A percentile compares a stretch with the other conserved stretches of the same genome.
Conservation (phyloP, 2,113 vertebrate genomes). For the Fulica atra region DNA sequence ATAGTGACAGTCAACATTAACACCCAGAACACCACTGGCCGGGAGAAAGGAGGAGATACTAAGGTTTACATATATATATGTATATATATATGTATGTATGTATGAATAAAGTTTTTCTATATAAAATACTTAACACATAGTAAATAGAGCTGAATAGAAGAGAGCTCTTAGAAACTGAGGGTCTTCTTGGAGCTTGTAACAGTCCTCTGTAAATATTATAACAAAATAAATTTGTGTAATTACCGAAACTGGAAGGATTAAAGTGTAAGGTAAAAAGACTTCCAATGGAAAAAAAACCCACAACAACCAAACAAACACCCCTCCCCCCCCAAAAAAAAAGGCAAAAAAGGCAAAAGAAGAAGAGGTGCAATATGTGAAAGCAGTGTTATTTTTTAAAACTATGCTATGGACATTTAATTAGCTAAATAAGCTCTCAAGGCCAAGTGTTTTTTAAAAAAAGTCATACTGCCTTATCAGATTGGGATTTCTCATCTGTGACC, state of each 20-base stretch:
- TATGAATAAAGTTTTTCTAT: background rate
- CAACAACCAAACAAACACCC: no score
- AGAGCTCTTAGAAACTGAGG: background rate
- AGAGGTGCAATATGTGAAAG: background rate
- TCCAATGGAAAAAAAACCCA: background rate
- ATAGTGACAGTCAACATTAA: accelerated
- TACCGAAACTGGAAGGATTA: background rate
- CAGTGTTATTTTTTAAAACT: background rate
- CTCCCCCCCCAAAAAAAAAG: no score
- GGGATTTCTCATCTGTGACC: background rate
- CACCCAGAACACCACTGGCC: background rate
- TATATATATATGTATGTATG: no score
- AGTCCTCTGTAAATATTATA: background rate
- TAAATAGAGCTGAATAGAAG: background rate
- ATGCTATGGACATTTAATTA: background rate
- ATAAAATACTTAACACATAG: background rate
- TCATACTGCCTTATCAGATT: background rate
- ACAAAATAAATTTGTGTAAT: background rate
- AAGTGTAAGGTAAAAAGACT: background rate
- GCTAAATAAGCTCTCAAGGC: background rate
- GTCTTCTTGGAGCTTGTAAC: background rate
- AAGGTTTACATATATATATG: background rate
- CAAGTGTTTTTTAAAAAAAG: background rate
- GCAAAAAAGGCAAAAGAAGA: no score
- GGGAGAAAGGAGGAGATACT: background rate